Conservation (phyloP, 2,113 vertebrate species). For the Dromaius novaehollandiae region DNA sequence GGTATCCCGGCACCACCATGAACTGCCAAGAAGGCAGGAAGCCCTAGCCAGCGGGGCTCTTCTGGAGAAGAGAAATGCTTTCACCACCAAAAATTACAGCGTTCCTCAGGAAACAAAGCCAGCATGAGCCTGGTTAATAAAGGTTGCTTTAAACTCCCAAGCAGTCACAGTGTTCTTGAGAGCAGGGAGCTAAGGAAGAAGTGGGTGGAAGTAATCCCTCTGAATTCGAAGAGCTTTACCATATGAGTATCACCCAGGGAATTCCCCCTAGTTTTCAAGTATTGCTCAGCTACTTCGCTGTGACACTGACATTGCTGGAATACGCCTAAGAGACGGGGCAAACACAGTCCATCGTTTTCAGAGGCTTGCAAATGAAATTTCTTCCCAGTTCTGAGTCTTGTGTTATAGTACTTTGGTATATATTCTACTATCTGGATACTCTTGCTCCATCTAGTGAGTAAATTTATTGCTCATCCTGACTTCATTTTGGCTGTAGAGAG, state of each 20-base stretch:
- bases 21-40: neutral
- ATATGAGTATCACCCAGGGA: neutral
- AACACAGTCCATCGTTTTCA: neutral
- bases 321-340: neutral
- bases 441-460: slow-evolving; percentile 22
- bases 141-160: neutral
- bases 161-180: neutral
- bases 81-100: neutral
- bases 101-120: neutral
- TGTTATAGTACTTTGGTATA: neutral
- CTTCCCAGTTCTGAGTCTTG: neutral
- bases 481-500: neutral
- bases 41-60: neutral
- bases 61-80: neutral
- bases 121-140: neutral
- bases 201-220: neutral
- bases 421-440: neutral
- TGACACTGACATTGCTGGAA: neutral
- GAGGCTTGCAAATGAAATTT: neutral
- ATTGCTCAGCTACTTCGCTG: neutral
- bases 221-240: neutral
- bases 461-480: slow-evolving; percentile 5
- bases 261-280: neutral
- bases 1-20: neutral
- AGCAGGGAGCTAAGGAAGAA: neutral